These are phyloP conservation scores for Druon quercuslanigerum DNA, from an alignment of 1,140 invertebrate genomes.

Conservation along the genomic window DNA sequence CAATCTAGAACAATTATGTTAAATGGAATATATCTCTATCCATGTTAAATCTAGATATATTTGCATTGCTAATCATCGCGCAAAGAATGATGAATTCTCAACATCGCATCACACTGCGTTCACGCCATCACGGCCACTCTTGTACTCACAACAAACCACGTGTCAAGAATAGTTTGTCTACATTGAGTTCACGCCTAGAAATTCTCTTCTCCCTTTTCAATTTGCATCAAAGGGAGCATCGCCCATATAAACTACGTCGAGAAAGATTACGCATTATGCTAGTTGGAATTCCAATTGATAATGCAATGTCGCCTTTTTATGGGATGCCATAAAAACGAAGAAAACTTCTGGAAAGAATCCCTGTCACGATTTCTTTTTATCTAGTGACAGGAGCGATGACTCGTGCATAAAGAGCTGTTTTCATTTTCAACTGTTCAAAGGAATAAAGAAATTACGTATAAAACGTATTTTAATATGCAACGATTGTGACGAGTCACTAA, in stretches of 20 bases:
- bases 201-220: conserved; percentile 32
- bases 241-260: not conserved
- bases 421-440: too few species aligned
- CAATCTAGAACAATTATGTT: conserved; percentile 62
- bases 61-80: conserved; percentile 58
- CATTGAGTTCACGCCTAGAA: conserved; percentile 27
- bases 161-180: conserved; percentile 34
- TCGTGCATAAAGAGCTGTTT: not conserved
- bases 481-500: too few species aligned
- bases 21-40: conserved; percentile 33
- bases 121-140: conserved; percentile 33
- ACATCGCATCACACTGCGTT: conserved; percentile 38
- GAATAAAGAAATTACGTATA: too few species aligned
- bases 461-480: too few species aligned
- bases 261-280: conserved; percentile 9
- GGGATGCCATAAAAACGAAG: not conserved
- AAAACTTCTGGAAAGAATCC: not conserved
- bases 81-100: conserved; percentile 47
- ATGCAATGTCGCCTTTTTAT: conserved; percentile 17
- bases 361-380: conserved; percentile 22
- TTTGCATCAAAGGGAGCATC: conserved; percentile 9
- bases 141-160: conserved; percentile 43
- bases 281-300: conserved; percentile 9
- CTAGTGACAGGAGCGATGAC: not conserved
- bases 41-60: conserved; percentile 40